Conservation (phyloP, 2,888 invertebrate species). For the Aphidius colemani region DNA sequence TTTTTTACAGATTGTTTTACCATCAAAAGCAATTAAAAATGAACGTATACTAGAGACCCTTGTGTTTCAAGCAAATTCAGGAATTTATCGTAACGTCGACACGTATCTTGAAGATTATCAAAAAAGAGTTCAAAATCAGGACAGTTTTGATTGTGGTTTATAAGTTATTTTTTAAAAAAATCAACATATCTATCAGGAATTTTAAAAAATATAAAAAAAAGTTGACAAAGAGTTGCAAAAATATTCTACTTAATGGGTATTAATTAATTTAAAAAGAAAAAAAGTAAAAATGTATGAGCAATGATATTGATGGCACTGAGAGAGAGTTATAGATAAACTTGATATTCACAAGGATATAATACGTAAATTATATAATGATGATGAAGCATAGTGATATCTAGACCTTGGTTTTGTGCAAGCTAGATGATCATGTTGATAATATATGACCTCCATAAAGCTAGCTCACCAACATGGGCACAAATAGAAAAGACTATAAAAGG, state of each 20-base stretch:
- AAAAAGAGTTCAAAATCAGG: conserved; percentile 84
- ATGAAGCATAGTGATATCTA: too few relatives aligned
- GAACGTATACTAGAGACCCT: conserved; percentile 89
- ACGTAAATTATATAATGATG: too few relatives aligned
- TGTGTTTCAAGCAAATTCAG: conserved; percentile 91
- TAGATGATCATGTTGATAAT: too few relatives aligned
- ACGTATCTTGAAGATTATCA: conserved; percentile 86
- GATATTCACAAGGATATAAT: too few relatives aligned
- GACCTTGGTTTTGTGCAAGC: too few relatives aligned
- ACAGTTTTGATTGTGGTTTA: conserved; percentile 80
- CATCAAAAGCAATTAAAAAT: conserved; percentile 90
- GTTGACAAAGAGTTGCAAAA: neutral
- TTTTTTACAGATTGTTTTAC: conserved; percentile 74
- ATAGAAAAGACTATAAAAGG: too few relatives aligned
- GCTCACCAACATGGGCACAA: too few relatives aligned
- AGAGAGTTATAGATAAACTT: too few relatives aligned
- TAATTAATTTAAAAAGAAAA: neutral
- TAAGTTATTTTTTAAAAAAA: conserved; percentile 51
- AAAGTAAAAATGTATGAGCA: too few relatives aligned
- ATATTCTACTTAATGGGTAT: neutral
- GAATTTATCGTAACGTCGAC: conserved; percentile 90
- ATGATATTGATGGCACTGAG: too few relatives aligned
- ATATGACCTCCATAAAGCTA: too few relatives aligned
- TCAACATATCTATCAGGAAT: neutral
- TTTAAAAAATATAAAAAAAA: neutral